Evolutionary conservation across 1,140 invertebrate genomes (phyloP), one percentile per base, ranked within the genome.

Genomic region (Prorops nasuta): DNA sequence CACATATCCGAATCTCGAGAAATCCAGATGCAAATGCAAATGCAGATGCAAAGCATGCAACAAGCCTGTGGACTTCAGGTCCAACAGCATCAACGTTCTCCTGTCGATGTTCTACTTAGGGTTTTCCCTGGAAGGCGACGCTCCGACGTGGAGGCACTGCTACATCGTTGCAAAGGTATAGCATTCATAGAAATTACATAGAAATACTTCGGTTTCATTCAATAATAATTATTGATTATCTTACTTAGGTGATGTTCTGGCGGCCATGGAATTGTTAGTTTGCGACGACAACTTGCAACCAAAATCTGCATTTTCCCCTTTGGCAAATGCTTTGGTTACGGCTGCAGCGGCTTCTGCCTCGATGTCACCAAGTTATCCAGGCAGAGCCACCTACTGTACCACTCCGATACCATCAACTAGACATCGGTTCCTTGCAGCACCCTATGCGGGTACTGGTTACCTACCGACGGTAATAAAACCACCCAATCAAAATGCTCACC

Each of bases 231-330:
- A 12, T 38, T 38, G 12, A 18, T 28, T 28, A 10, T 28, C 24
- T 10, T 28, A 59, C 60, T n/a, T 50, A 74, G 91, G 92, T 0
- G 92, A 96, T 66, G 88, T 94, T 0, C 84, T 95, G 0, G 87
- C 91, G 58, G 91, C 92, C 1, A 95, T 96, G 83, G 92, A 96
- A 67, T 84, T 90, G 38, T 84, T 93, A 80, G 80, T 92, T 12
- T 86, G 86, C 59, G 86, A 86, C 32, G 80, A 81, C 32, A 80
- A 79, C 42, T 68, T 81, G 8, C 78, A 80, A 41, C 79, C 82
- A 32, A 81, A 84, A 51, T 90, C 88, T 1, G 89, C 88, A 7
- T 91, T 90, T 66, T 88, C 87, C 7, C 88, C 89, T 0, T 64
- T 88, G 17, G 84, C 83, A 0, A 54, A 82, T 74, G 49, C 83